phyloP scores from a whole-genome alignment of 2,888 invertebrate genomes.

The Rosalia funebris region DNA sequence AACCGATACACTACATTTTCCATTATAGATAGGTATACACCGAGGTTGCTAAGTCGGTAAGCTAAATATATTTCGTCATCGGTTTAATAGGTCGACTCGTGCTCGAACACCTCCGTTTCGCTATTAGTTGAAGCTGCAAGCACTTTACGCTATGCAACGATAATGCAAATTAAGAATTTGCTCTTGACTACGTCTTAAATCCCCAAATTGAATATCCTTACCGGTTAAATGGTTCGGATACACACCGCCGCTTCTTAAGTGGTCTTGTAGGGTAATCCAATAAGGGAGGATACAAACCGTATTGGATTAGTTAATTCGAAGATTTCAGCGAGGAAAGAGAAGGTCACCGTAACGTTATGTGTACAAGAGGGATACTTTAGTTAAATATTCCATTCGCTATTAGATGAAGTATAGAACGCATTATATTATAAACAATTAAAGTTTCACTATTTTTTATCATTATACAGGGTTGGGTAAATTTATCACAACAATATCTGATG shows the following conservation, averaged over 20 bases:
- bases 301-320: not conserved
- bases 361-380: too few species aligned
- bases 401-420: too few species aligned
- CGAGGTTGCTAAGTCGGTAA: conserved; percentile 5
- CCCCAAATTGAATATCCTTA: conserved; percentile 11
- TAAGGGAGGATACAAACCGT: not conserved
- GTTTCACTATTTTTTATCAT: too few species aligned
- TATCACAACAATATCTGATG: too few species aligned
- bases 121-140: not conserved
- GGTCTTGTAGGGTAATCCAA: not conserved
- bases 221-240: conserved; percentile 11
- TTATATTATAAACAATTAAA: too few species aligned
- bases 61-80: not conserved
- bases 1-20: not conserved
- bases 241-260: conserved; percentile 3
- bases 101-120: conserved; percentile 3
- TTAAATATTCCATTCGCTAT: too few species aligned
- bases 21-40: conserved; percentile 9
- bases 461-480: too few species aligned
- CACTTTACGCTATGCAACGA: not conserved
- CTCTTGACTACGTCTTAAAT: conserved; percentile 8
- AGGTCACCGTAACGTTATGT: too few species aligned
- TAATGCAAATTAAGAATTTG: conserved; percentile 23
- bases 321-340: not conserved
- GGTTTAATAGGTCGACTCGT: not conserved